These are phyloP conservation scores for Allacma fusca DNA, from an alignment of 2,888 invertebrate genomes.

Conservation along the genomic window DNA sequence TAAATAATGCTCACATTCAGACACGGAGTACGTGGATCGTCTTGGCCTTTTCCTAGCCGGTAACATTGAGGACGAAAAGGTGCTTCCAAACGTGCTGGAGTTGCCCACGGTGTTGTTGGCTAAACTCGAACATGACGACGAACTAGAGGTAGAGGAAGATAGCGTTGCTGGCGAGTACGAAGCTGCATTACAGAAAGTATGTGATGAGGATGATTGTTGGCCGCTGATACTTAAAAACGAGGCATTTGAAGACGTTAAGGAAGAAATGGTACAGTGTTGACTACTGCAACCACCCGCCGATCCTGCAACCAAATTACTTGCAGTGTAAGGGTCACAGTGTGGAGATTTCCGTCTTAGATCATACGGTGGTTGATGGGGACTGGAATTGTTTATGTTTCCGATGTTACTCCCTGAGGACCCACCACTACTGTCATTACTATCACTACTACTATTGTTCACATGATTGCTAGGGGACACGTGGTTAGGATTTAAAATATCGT, in stretches of 20 bases:
- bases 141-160: conserved; percentile 41
- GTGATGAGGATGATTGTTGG: conserved; percentile 36
- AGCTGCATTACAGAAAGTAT: conserved; percentile 44
- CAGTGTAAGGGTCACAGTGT: conserved; percentile 72
- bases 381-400: background rate
- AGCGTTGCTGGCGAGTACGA: conserved; percentile 40
- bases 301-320: conserved; percentile 68
- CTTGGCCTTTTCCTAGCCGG: conserved; percentile 58
- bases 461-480: conserved; percentile 19
- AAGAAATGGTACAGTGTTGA: conserved; percentile 22
- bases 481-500: conserved; percentile 25
- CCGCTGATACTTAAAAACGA: conserved; percentile 31
- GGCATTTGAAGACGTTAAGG: conserved; percentile 28
- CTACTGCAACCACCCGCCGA: conserved; percentile 22
- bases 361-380: conserved; percentile 84
- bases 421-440: conserved; percentile 67
- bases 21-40: conserved; percentile 48
- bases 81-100: conserved; percentile 46
- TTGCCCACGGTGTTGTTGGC: conserved; percentile 44
- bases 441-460: conserved; percentile 68
- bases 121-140: conserved; percentile 37
- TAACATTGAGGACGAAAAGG: conserved; percentile 46
- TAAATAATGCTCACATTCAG: conserved; percentile 43
- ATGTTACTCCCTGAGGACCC: conserved; percentile 44
- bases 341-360: conserved; percentile 87